Base-by-base conservation (phyloP, 2,888 invertebrate species). In the Tetranychus piercei region DNA sequence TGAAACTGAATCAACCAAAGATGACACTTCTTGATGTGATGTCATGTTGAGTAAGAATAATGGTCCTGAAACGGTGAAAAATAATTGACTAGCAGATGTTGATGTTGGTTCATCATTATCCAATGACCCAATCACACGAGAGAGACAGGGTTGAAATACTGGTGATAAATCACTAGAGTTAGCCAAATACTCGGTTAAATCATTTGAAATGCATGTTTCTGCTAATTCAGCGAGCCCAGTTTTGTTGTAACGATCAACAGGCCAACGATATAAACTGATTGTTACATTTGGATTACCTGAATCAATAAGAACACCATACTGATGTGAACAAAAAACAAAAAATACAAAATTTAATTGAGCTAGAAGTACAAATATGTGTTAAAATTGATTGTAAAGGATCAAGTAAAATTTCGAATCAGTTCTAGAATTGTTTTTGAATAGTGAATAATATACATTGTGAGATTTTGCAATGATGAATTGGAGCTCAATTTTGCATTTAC, bases 21-120 rank as follows among this genome's bases (percentile, higher is more conserved):
- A 23, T 1, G 69, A 5, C 5, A 23, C 69, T 23, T 69, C 34
- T 11, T 22, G 22, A 1, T 11, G 20, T 5, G n/a, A 20, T 23
- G 69, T 11, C 11, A 8, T 11, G 11, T 20, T 23, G 11, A 69
- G 69, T 20, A 69, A 23, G 11, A 20, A 11, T 23, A 69, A 23
- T 69, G 20, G 22, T 69, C 69, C 69, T 11, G 69, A 69, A 22
- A 20, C 69, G 20, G 69, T 23, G 69, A 69, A 69, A 69, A 23
- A 69, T 22, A 69, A 69, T 69, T 20, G 34, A 69, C 69, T 69
- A 69, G 69, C 22, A 34, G 34, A 34, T 55, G 55, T 15, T 15
- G 55, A 55, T 55, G 55, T 15, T 55, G 9, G 55, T 55, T 55
- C 11, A 22, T 69, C 69, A 23, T n/a, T 22, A 22, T 20, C 69